Percentiles rank a stretch among this genome's conserved stretches.
phyloP scores from a whole-genome alignment of 2,113 vertebrate genomes.

The Propithecus coquereli region DNA sequence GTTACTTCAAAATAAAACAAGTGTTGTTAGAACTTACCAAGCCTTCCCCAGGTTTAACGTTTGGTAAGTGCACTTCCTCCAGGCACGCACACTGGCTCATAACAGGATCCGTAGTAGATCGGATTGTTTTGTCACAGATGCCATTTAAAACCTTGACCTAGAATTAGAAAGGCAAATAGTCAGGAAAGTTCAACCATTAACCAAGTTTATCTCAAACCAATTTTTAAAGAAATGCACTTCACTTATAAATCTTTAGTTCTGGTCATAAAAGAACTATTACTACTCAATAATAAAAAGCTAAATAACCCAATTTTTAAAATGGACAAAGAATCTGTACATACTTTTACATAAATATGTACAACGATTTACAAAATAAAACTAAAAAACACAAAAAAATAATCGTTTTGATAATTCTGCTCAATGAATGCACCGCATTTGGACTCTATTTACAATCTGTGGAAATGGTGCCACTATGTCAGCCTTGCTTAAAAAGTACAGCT shows the following conservation, averaged over 20 bases:
- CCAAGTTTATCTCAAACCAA: background rate
- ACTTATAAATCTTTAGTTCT: background rate
- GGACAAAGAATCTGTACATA: no score
- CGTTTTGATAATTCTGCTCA: background rate
- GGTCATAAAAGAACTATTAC: no score
- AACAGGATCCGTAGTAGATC: conserved; percentile 86
- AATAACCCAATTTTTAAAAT: no score
- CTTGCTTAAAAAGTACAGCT: background rate
- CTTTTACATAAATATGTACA: no score
- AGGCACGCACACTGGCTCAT: conserved; percentile 88
- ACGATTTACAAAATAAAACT: no score
- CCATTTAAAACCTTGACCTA: conserved; percentile 92
- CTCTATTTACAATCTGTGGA: background rate
- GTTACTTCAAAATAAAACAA: background rate
- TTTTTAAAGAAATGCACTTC: background rate
- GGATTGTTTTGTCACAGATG: conserved; percentile 93
- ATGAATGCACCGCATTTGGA: accelerated
- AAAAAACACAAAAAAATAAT: background rate
- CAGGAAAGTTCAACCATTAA: conserved; percentile 16
- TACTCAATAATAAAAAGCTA: no score
- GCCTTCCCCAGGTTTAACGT: conserved; percentile 92
- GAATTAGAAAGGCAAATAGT: conserved; percentile 24
- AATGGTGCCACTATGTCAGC: background rate
- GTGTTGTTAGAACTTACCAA: conserved; percentile 85
- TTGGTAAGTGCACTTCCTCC: conserved; percentile 91